These are phyloP conservation scores for Myodes glareolus DNA, from an alignment of 2,113 vertebrate genomes.

Conservation along the genomic window DNA sequence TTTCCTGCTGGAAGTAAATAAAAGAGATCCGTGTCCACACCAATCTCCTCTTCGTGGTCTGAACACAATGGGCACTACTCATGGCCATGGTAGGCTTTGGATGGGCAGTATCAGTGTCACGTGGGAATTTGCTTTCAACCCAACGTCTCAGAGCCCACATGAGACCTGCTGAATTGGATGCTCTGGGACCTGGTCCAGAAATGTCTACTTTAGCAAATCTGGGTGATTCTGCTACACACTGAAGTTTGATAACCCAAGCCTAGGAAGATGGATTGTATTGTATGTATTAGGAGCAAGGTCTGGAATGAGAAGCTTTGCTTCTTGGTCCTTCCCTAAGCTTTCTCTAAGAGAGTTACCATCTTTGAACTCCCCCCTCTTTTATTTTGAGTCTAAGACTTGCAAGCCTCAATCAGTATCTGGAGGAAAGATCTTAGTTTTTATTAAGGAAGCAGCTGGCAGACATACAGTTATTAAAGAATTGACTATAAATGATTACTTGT, in stretches of 20 bases:
- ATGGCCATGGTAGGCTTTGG: not conserved
- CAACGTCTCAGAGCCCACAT: not conserved
- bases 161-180: not conserved
- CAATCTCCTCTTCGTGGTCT: conserved; percentile 34
- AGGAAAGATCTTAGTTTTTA: conserved; percentile 32
- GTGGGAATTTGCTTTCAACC: conserved; percentile 29
- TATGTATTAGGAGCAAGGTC: not conserved
- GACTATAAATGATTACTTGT: conserved; percentile 28
- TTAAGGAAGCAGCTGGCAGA: conserved; percentile 28
- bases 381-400: not conserved
- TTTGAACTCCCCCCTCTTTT: not conserved
- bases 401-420: conserved; percentile 14
- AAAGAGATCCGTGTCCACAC: conserved; percentile 30
- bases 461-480: not conserved
- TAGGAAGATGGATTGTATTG: not conserved
- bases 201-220: not conserved
- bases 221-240: not conserved
- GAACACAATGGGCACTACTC: not conserved
- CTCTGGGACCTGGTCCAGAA: not conserved
- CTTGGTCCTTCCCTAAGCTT: not conserved
- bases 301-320: not conserved
- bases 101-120: not conserved
- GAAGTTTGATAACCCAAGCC: not conserved
- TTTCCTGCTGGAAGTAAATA: conserved; percentile 50
- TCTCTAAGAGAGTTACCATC: not conserved